Conservation (phyloP, 2,888 invertebrate species). For the Odontomyia ornata region DNA sequence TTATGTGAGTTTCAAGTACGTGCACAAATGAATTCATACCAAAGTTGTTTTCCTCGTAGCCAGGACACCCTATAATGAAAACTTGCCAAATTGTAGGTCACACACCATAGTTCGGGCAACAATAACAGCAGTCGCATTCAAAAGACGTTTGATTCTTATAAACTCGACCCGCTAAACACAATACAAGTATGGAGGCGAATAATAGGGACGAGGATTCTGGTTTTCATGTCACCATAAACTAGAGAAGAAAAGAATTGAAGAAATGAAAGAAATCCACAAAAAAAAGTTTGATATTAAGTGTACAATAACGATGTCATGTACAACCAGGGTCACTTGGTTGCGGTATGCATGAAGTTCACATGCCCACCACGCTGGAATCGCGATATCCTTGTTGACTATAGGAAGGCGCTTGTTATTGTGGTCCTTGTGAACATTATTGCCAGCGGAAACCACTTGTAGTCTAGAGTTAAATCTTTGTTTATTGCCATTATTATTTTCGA, state of each 20-base stretch:
- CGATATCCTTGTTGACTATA: not conserved
- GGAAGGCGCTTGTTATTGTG: not conserved
- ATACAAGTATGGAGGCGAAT: not conserved
- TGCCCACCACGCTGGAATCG: not conserved
- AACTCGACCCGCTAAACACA: not conserved
- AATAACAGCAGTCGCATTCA: not conserved
- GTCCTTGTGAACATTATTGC: not conserved
- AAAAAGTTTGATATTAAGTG: not conserved
- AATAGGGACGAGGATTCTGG: not conserved
- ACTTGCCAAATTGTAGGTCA: not conserved
- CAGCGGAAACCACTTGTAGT: conserved; percentile 6
- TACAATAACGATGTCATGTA: not conserved
- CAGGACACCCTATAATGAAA: not conserved
- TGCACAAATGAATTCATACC: conserved; percentile 2
- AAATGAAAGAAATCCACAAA: not conserved
- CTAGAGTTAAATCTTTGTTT: not conserved
- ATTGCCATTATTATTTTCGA: not conserved
- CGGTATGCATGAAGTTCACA: not conserved
- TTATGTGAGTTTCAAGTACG: not conserved
- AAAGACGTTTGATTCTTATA: not conserved
- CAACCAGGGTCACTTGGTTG: conserved; percentile 6
- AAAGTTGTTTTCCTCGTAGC: not conserved
- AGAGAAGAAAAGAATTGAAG: not conserved
- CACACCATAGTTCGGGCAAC: not conserved
- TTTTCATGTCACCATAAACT: not conserved